Evolutionary conservation across 1,140 invertebrate genomes (phyloP), one percentile per base, ranked within the genome.

Genomic region (Schlechtendalia chinensis): DNA sequence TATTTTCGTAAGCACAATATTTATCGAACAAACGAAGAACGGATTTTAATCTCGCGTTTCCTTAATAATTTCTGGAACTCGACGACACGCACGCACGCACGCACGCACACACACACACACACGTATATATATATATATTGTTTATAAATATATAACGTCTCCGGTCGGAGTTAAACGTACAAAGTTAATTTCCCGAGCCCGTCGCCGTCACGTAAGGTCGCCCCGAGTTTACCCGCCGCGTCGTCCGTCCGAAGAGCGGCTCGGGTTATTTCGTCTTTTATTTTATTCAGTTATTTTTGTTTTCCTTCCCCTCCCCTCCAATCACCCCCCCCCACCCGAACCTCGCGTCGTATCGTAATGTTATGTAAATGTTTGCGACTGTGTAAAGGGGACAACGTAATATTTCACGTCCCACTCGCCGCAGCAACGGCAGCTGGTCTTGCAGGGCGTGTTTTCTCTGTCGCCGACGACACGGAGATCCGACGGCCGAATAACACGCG

Each of bases 281-380:
- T 5, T 45, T 45, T 45, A 45, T 45, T 45, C 10, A 45, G 4
- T 45, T 45, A 45, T 45, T 45, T 75, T 59, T 59, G 50, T 75
- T 22, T 5, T n/a, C n/a, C n/a, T n/a, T n/a, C n/a, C n/a, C n/a
- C n/a, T n/a, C n/a, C n/a, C n/a, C n/a, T n/a, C n/a, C n/a, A n/a
- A n/a, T n/a, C n/a, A n/a, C n/a, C n/a, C n/a, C n/a, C n/a, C n/a
- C n/a, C n/a, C n/a, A n/a, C n/a, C n/a, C n/a, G n/a, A n/a, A n/a
- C n/a, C n/a, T n/a, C n/a, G n/a, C n/a, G n/a, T n/a, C n/a, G n/a
- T n/a, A n/a, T 29, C 32, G 59, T 75, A 75, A 75, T 75, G 72
- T 75, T 56, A 75, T 75, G 72, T 58, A 75, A 75, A 75, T 75
- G 32, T 75, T 75, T 56, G n/a, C 54, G 22, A 75, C 19, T 69